Evolutionary conservation across 2,797 vertebrate genomes (phyloP).

Genomic region (Sebastes paucispinis): DNA sequence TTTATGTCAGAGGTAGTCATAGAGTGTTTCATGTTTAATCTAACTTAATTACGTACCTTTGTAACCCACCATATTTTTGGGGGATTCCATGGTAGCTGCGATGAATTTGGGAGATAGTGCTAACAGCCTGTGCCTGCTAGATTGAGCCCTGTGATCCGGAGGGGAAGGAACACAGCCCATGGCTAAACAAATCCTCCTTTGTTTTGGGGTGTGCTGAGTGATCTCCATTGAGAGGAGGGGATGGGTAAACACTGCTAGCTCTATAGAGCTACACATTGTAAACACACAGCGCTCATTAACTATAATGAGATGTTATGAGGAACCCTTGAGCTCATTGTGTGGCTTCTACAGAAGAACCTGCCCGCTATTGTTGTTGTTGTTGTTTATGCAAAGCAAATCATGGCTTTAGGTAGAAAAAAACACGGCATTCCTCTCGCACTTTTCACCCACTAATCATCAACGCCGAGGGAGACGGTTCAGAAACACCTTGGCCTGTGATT

Average conservation of each 20-base stretch:
- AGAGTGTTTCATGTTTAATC: conserved; percentile 59
- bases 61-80: conserved; percentile 63
- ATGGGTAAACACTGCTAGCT: conserved; percentile 82
- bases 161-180: conserved; percentile 78
- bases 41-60: conserved; percentile 64
- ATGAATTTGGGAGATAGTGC: conserved; percentile 73
- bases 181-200: conserved; percentile 83
- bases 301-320: conserved; percentile 85
- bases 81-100: conserved; percentile 67
- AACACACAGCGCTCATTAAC: conserved; percentile 84
- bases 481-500: conserved; percentile 57
- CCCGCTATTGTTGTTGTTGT: conserved; percentile 80
- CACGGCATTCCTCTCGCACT: conserved; percentile 60
- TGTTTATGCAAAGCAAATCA: conserved; percentile 80
- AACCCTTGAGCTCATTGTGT: conserved; percentile 83
- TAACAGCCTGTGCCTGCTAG: conserved; percentile 70
- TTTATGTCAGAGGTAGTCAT: conserved; percentile 34
- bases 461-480: conserved; percentile 54
- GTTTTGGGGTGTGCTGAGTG: conserved; percentile 81
- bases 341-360: conserved; percentile 78
- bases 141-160: conserved; percentile 77
- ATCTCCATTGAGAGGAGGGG: conserved; percentile 82
- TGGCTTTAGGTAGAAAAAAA: conserved; percentile 70
- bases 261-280: conserved; percentile 83
- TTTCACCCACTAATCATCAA: conserved; percentile 70